A percentile compares a stretch with the other conserved stretches of the same genome.
phyloP scores from a whole-genome alignment of 2,797 vertebrate genomes.

The Spea hammondii region DNA sequence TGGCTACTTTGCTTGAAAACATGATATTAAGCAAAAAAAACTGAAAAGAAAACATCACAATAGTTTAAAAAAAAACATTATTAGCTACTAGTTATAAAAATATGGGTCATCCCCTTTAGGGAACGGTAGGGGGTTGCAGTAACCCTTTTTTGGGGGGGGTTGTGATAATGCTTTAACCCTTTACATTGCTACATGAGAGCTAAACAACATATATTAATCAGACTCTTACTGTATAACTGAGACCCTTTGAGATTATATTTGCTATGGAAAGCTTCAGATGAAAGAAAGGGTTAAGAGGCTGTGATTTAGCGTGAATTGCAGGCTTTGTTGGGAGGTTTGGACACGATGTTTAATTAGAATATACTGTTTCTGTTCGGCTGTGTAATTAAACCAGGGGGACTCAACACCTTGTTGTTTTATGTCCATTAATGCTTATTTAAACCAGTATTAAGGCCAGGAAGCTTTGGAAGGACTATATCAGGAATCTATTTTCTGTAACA shows the following conservation, averaged over 20 bases:
- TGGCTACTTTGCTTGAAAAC: no score
- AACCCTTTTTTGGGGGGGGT: no score
- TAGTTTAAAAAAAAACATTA: no score
- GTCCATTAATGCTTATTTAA: constrained; percentile 42
- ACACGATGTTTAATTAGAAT: constrained; percentile 47
- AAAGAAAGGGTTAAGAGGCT: constrained; percentile 56
- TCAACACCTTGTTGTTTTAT: constrained; percentile 40
- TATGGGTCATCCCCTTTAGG: no score
- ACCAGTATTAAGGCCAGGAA: constrained; percentile 29
- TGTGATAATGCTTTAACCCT: no score
- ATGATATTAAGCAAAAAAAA: no score
- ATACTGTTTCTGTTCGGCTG: constrained; percentile 41
- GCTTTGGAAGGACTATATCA: constrained; percentile 17
- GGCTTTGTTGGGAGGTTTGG: constrained; percentile 55
- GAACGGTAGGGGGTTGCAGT: no score
- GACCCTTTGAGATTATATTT: constrained; percentile 14
- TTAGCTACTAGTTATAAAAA: no score
- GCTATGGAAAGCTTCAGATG: constrained; percentile 48
- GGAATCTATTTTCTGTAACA: constrained; percentile 19
- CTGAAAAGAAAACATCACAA: no score
- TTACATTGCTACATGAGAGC: no score
- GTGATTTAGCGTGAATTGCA: constrained; percentile 54
- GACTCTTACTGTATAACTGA: constrained; percentile 9
- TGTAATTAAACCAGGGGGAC: constrained; percentile 43
- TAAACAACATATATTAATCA: no score